A percentile compares a stretch with the other conserved stretches of the same genome.
phyloP scores from a whole-genome alignment of 2,888 invertebrate species.

The Mechanitis messenoides region DNA sequence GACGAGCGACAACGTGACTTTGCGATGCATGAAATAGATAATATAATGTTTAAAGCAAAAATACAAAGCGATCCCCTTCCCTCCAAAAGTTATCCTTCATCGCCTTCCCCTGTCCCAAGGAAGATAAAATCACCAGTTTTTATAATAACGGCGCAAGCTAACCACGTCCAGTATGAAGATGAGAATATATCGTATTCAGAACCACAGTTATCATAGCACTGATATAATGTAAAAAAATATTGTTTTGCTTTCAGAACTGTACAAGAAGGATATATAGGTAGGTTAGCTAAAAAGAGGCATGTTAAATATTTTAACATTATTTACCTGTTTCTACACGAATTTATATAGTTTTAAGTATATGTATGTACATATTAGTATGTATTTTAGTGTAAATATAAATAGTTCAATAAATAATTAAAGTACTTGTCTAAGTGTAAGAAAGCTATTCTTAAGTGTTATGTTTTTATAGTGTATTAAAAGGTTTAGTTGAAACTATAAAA shows the following conservation, averaged over 20 bases:
- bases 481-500: no score
- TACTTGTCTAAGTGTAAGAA: no score
- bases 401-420: no score
- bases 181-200: conserved; percentile 51
- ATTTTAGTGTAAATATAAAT: no score
- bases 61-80: conserved; percentile 43
- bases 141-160: conserved; percentile 48
- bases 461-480: no score
- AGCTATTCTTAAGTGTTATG: no score
- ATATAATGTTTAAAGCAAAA: conserved; percentile 63
- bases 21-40: conserved; percentile 69
- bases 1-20: conserved; percentile 62
- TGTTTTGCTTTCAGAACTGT: not conserved
- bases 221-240: not conserved
- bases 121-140: conserved; percentile 56
- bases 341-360: no score
- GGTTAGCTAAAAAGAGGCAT: no score
- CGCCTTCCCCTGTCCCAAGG: conserved; percentile 44
- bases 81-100: conserved; percentile 40
- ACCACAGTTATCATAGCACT: conserved; percentile 23
- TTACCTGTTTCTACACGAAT: no score
- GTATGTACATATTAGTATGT: no score
- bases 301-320: no score
- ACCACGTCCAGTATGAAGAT: conserved; percentile 47
- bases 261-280: no score